These are phyloP conservation scores for Drosophila mettleri DNA, from an alignment of 2,888 invertebrate genomes.

Conservation along the genomic window DNA sequence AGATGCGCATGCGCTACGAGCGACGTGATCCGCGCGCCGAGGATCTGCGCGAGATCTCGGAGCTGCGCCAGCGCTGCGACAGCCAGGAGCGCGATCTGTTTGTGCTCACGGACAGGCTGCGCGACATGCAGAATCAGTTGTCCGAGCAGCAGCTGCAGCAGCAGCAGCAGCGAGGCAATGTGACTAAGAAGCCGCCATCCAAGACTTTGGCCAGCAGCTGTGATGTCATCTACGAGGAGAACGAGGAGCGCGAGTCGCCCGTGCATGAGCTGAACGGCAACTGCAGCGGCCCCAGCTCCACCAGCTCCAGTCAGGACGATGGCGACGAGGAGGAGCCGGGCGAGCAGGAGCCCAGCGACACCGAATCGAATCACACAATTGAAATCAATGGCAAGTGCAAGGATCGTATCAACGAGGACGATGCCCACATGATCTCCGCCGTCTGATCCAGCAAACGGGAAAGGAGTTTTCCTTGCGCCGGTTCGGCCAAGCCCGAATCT, in stretches of 20 bases:
- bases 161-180: slow-evolving; percentile 54
- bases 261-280: slow-evolving; percentile 39
- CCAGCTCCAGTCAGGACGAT: slow-evolving; percentile 39
- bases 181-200: slow-evolving; percentile 83
- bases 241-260: slow-evolving; percentile 82
- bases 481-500: not conserved
- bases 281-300: slow-evolving; percentile 10
- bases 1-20: slow-evolving; percentile 87
- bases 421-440: slow-evolving; percentile 80
- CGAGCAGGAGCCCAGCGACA: slow-evolving; percentile 64
- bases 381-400: slow-evolving; percentile 63
- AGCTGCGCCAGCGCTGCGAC: slow-evolving; percentile 86
- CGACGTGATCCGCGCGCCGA: slow-evolving; percentile 87
- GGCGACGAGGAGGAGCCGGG: slow-evolving; percentile 47
- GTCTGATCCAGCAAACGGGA: slow-evolving; percentile 52
- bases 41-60: slow-evolving; percentile 86
- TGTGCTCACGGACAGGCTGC: slow-evolving; percentile 86
- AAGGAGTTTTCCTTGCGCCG: not conserved
- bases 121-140: slow-evolving; percentile 87
- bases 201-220: slow-evolving; percentile 84
- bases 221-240: slow-evolving; percentile 85
- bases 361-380: slow-evolving; percentile 68
- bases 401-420: slow-evolving; percentile 73
- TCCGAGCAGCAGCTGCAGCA: slow-evolving; percentile 73
- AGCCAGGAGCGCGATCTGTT: slow-evolving; percentile 87